Base-by-base conservation (phyloP, 2,113 vertebrate genomes). In the Cacatua alba region DNA sequence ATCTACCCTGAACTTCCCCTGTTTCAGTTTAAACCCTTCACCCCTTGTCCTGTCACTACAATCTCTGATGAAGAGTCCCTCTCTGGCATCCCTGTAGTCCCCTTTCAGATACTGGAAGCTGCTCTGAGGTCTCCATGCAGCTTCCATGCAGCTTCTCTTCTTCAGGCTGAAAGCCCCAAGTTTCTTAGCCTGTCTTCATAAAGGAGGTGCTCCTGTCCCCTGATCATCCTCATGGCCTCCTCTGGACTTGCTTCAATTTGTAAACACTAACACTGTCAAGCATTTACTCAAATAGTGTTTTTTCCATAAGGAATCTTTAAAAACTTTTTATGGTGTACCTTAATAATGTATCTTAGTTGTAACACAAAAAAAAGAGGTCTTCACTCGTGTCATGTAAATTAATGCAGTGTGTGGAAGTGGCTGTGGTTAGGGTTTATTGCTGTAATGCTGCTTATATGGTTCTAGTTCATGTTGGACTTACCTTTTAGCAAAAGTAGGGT, bases 371-470 rank as follows among this genome's bases (percentile, higher is more conserved):
- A 77, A 65, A 35, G 43, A 74, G 15, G 7, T 48, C n/a, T 82
- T 70, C 9, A 5, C 28, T 70, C 28, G 17, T 0, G 1, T 49
- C 4, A 5, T 2, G 2, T 23, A 48, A 33, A 23, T 57, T 4
- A 18, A 33, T 37, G 16, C 5, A 53, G 10, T 55, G 65, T 63
- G 20, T 82, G n/a, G 10, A 80, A 20, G 10, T 41, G 29, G 7
- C 28, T 72, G 8, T 6, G 3, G 16, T 81, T 92, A 31, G 43
- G 23, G 20, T 89, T 89, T 23, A 55, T 33, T 46, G 9, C 55
- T 65, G 25, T 35, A 60, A 60, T 65, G 24, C 44, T 94, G 20
- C 19, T 84, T 16, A 33, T 51, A 29, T 1, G 4, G 7, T 74
- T 92, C 26, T 64, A 49, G 51, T 81, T 92, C 9, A 24, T 6